A percentile compares a stretch with the other conserved stretches of the same genome.
Conservation (phyloP, 2,888 invertebrate genomes). For the Hyposoter didymator region DNA sequence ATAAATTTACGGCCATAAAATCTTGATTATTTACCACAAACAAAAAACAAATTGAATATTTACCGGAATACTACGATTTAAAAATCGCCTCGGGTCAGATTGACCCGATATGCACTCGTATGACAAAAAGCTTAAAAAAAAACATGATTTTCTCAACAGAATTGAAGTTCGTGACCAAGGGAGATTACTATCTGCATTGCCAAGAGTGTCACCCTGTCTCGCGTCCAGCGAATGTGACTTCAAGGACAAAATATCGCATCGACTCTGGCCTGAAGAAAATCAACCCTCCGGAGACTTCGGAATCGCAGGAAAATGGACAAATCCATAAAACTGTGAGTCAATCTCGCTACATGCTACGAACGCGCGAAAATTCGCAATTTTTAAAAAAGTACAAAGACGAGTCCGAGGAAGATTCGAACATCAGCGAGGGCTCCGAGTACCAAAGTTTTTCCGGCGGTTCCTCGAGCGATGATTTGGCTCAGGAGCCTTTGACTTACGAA, state of each 20-base stretch:
- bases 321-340: not conserved
- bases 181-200: constrained; percentile 74
- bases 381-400: not conserved
- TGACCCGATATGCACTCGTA: too few species aligned
- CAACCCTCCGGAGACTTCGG: not conserved
- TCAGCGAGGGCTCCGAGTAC: not conserved
- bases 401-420: constrained; percentile 1
- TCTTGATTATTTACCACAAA: too few species aligned
- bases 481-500: constrained; percentile 23
- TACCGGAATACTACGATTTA: too few species aligned
- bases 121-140: not conserved
- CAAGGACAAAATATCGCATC: constrained; percentile 70
- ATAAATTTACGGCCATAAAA: too few species aligned
- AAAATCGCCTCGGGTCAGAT: too few species aligned
- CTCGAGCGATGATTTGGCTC: not conserved
- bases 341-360: not conserved
- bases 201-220: constrained; percentile 69
- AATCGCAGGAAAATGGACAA: not conserved
- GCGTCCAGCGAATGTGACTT: constrained; percentile 52
- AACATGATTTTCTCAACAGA: constrained; percentile 13
- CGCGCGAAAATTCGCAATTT: not conserved
- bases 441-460: not conserved
- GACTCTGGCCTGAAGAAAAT: not conserved
- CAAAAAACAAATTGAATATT: too few species aligned
- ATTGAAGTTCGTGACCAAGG: constrained; percentile 68